A percentile compares a stretch with the other conserved stretches of the same genome.
Conservation (phyloP, 2,888 invertebrate species). For the Xanthia togata region DNA sequence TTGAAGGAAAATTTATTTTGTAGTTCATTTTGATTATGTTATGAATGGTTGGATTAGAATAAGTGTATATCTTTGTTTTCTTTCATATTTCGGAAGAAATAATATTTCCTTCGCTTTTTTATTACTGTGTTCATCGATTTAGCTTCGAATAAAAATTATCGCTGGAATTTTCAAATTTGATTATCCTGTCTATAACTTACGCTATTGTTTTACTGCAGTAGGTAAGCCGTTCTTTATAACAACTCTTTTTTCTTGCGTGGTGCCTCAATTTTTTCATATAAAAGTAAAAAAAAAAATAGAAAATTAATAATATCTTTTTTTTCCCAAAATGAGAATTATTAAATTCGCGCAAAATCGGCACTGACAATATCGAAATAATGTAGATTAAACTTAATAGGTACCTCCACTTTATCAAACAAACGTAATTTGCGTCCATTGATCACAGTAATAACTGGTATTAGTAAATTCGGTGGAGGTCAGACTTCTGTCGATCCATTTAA, state of each 20-base stretch:
- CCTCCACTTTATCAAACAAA: not conserved
- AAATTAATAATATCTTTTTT: no score
- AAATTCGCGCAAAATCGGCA: not conserved
- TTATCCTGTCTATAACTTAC: not conserved
- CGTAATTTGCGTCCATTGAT: conserved; percentile 34
- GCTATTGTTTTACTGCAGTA: no score
- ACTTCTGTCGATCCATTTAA: not conserved
- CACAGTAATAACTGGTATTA: conserved; percentile 39
- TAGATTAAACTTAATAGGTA: conserved; percentile 33
- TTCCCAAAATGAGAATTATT: not conserved
- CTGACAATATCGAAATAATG: conserved; percentile 5
- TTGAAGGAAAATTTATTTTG: not conserved
- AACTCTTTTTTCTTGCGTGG: not conserved
- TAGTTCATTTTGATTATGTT: conserved; percentile 2
- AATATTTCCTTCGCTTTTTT: not conserved
- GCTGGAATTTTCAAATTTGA: not conserved
- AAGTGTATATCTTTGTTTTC: not conserved
- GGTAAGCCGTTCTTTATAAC: no score
- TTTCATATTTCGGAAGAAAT: not conserved
- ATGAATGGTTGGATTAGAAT: not conserved
- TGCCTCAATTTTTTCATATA: no score
- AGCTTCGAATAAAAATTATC: not conserved
- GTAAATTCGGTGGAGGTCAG: conserved; percentile 11
- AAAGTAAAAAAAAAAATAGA: not conserved
- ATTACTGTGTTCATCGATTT: no score